Evolutionary conservation across 2,113 vertebrate genomes (phyloP), one percentile per base, ranked within the genome.

Genomic region (Pituophis catenifer): DNA sequence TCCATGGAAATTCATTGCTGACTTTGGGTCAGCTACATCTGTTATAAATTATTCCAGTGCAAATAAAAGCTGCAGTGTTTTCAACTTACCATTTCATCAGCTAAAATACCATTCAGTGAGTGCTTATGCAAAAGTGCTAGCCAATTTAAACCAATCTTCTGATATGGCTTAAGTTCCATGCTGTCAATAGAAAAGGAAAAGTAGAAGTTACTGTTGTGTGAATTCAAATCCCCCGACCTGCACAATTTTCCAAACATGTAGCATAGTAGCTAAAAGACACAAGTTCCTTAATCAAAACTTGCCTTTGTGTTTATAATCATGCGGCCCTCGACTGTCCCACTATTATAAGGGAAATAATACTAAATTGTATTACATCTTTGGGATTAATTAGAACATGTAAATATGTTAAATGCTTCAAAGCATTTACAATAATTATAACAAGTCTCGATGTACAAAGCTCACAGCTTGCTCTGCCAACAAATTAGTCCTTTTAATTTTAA

Each of bases 61-160:
- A 65, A 92, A 53, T 0, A 38, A 26, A 85, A 54, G 5, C 52
- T 8, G 62, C 12, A 52, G 38, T 24, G 11, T 33, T 93, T 53
- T 55, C 9, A n/a, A 94, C 98, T 98, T 96, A 99, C 99, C 99
- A 99, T 99, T 98, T 99, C 99, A 98, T 99, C 99, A 93, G 99
- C 99, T 53, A 99, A 97, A 97, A 99, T 99, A 2, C 98, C 99
- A 94, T 99, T 99, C 91, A 99, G 97, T 21, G 98, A 97, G 33
- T 99, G 99, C 86, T 99, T 98, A 96, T 99, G 97, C 59, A 99
- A 97, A 81, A 99, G 97, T 33, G 98, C 97, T 96, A 99, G 97
- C 99, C 99, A 99, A 94, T 99, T 99, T 92, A 99, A 97, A 91
- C 99, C 99, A 95, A 99, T 99, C 94, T 99, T 97, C 98, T 99